Evolutionary conservation across 2,888 invertebrate species (phyloP), one percentile per base, ranked within the genome.

Genomic region (Harpalus rubripes): DNA sequence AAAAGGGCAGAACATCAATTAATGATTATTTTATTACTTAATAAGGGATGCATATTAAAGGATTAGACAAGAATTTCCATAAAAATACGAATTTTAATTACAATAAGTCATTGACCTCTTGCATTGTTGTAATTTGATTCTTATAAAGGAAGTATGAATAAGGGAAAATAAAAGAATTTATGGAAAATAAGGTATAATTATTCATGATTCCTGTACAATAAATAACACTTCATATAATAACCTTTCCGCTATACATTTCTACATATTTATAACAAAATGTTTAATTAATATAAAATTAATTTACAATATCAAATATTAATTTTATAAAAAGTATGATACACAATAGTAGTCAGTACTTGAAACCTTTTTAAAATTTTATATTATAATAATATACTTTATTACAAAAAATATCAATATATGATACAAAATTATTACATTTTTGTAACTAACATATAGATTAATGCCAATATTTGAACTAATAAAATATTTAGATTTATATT

Each of bases 221-320:
- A 85, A 85, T 85, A 85, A 85, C 85, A 72, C 41, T 85, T 84
- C 79, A 78, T 84, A 84, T 12, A 12, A 84, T 76, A 84, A 84
- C 85, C 85, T 85, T 80, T 85, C 79, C 85, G 72, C 80, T 85
- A 85, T 85, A 85, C 85, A 85, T 80, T 80, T 85, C 85, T 85
- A 85, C 84, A 84, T 84, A 84, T 79, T 84, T 84, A 82, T 82
- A 84, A 84, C 82, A 82, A 82, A 82, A 82, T 74, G 82, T 32
- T 39, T 56, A 63, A 63, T 58, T 72, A 72, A 82, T 74, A 68
- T 82, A 44, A 59, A 68, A 84, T 84, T 84, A 84, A 78, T 84
- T 84, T 84, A 84, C 84, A 84, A 84, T 44, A 74, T 44, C 72
- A 74, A 74, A 74, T 68, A 74, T 74, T 74, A 74, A 41, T 74